These are phyloP conservation scores for Lathronympha strigana DNA, from an alignment of 2,888 invertebrate genomes.

Conservation along the genomic window DNA sequence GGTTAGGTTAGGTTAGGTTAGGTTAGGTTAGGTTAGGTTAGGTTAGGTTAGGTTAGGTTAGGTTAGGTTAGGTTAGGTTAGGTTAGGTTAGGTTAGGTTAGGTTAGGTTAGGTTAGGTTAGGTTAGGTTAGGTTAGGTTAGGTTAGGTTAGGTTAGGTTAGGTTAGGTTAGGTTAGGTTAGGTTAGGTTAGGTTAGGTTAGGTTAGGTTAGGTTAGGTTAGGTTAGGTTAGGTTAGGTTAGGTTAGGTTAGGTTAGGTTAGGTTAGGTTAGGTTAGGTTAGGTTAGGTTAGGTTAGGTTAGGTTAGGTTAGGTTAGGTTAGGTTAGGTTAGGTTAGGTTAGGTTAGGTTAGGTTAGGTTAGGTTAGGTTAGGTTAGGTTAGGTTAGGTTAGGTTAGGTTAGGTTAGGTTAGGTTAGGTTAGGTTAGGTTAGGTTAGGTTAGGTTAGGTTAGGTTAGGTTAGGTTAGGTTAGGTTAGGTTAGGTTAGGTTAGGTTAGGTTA, in stretches of 20 bases:
- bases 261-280: too few species aligned
- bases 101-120: too few species aligned
- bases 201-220: background rate
- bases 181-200: too few species aligned
- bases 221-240: background rate
- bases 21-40: slow-evolving; percentile 34
- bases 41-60: slow-evolving; percentile 30
- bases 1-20: slow-evolving; percentile 27
- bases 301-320: background rate
- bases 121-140: background rate
- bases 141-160: background rate
- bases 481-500: slow-evolving; percentile 29
- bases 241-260: slow-evolving; percentile 1
- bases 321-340: background rate
- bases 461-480: slow-evolving; percentile 31
- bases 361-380: background rate
- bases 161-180: too few species aligned
- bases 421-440: slow-evolving; percentile 11
- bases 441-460: slow-evolving; percentile 26
- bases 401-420: slow-evolving; percentile 1
- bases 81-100: too few species aligned
- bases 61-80: slow-evolving; percentile 20
- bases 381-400: background rate
- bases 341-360: background rate
- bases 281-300: background rate